These are phyloP conservation scores for Isotomurus palustris DNA, from an alignment of 2,888 invertebrate species.

Conservation along the genomic window DNA sequence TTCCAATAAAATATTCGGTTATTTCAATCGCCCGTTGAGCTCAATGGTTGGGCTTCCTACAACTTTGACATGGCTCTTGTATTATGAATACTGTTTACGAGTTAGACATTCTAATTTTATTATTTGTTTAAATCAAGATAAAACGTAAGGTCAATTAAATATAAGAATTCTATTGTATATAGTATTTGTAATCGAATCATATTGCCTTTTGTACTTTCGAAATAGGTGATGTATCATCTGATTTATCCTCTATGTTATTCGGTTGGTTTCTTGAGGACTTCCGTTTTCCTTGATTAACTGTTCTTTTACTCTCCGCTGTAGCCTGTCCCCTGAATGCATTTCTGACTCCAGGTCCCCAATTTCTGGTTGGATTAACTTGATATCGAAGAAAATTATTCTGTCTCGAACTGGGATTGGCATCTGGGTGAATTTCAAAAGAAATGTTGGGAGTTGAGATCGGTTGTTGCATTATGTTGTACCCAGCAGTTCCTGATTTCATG, in stretches of 20 bases:
- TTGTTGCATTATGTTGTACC: conserved; percentile 22
- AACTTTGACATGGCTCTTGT: no score
- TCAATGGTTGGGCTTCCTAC: no score
- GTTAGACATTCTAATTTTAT: no score
- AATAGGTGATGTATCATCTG: no score
- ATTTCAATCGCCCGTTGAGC: no score
- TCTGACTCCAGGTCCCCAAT: conserved; percentile 88
- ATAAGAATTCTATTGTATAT: no score
- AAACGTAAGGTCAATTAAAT: no score
- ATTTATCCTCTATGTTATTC: background rate
- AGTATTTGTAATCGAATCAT: no score
- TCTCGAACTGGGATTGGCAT: conserved; percentile 77
- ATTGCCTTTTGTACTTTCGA: no score
- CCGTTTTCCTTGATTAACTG: conserved; percentile 21
- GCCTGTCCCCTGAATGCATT: conserved; percentile 46
- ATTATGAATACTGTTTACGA: no score
- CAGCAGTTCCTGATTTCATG: conserved; percentile 53
- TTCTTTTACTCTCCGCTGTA: conserved; percentile 23
- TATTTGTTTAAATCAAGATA: no score
- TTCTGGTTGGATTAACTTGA: conserved; percentile 76
- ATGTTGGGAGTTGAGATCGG: conserved; percentile 50
- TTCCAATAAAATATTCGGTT: no score
- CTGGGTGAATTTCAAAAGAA: conserved; percentile 58
- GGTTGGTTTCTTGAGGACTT: background rate
- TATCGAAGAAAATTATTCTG: conserved; percentile 68